phyloP scores from a whole-genome alignment of 2,797 vertebrate species.

The Jordanella pulchra region DNA sequence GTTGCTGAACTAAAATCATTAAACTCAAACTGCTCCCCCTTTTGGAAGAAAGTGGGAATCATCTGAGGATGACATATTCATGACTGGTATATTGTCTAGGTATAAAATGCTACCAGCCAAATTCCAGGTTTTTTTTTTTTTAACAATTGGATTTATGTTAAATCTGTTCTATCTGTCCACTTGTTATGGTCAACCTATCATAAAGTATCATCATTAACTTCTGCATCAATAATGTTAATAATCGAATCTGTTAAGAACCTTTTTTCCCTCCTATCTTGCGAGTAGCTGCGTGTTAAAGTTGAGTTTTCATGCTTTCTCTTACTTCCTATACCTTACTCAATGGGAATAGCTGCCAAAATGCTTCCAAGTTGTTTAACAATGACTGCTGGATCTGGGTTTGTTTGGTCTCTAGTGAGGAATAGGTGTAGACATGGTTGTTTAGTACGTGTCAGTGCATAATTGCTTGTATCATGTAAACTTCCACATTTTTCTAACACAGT shows the following conservation, averaged over 20 bases:
- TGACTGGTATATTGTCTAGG: not conserved
- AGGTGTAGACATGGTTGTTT: constrained; percentile 40
- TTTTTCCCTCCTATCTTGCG: constrained; percentile 55
- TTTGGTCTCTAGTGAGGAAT: constrained; percentile 27
- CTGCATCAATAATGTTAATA: constrained; percentile 43
- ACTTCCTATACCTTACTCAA: constrained; percentile 52
- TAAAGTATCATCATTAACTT: constrained; percentile 62
- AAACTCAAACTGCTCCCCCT: too few relatives aligned
- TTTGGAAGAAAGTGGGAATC: too few relatives aligned
- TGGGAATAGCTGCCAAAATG: constrained; percentile 27
- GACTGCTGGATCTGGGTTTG: constrained; percentile 59
- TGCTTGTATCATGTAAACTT: constrained; percentile 18
- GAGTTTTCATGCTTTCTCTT: constrained; percentile 66
- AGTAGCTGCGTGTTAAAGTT: constrained; percentile 76
- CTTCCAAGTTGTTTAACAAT: constrained; percentile 63
- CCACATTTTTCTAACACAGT: constrained; percentile 23
- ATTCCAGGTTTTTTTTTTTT: not conserved
- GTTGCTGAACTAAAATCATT: too few relatives aligned
- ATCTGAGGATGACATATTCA: not conserved
- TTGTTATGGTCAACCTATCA: constrained; percentile 46
- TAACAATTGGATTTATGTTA: not conserved
- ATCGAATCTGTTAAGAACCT: not conserved
- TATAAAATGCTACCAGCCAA: not conserved
- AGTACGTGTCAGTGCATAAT: constrained; percentile 25
- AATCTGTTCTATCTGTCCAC: constrained; percentile 19